A percentile compares a stretch with the other conserved stretches of the same genome.
phyloP scores from a whole-genome alignment of 2,113 vertebrate genomes.

The Himantopus leucocephalus region DNA sequence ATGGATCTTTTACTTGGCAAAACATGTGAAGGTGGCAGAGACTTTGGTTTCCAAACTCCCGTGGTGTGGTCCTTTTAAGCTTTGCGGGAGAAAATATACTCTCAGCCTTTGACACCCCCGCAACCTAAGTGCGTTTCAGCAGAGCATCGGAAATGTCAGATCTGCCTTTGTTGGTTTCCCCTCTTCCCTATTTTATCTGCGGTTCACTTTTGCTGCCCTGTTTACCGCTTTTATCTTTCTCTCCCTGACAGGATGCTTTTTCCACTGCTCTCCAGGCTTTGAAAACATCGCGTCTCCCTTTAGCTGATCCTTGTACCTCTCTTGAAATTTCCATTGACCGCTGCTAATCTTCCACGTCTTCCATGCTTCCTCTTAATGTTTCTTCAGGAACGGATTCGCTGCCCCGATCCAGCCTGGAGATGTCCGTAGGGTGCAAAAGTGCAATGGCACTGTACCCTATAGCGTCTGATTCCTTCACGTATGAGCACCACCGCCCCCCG shows the following conservation, averaged over 20 bases:
- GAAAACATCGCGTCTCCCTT: neutral
- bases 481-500: neutral
- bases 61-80: neutral
- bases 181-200: neutral
- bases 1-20: neutral
- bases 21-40: neutral
- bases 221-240: constrained; percentile 35
- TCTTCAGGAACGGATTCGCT: neutral
- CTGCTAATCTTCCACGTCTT: neutral
- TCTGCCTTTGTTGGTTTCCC: neutral
- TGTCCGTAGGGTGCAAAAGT: neutral
- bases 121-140: neutral
- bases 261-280: neutral
- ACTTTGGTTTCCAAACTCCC: neutral
- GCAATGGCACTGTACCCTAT: neutral
- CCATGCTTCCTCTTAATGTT: neutral
- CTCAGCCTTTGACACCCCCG: neutral
- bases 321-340: neutral
- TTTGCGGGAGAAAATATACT: neutral
- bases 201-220: neutral
- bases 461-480: neutral
- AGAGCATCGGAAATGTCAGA: neutral
- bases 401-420: neutral
- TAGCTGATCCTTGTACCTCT: neutral
- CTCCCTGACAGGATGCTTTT: neutral